Evolutionary conservation across 2,113 vertebrate genomes (phyloP).

Genomic region (Ciconia boyciana): DNA sequence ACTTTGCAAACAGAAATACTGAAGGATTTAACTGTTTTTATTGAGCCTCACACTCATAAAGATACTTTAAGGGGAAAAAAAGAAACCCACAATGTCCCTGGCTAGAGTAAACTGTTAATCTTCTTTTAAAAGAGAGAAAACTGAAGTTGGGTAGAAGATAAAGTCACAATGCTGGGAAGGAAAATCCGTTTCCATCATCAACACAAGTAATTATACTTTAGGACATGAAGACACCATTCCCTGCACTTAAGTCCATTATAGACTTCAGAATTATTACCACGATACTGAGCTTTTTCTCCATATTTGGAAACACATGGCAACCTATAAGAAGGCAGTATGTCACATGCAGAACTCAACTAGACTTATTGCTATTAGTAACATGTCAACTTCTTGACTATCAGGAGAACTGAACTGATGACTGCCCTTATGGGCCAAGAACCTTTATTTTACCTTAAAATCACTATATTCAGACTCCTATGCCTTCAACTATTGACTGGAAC

Average conservation of each 20-base stretch:
- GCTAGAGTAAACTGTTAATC: background rate
- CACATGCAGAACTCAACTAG: background rate
- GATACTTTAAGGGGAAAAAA: background rate
- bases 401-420: background rate
- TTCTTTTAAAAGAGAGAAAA: background rate
- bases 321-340: background rate
- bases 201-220: background rate
- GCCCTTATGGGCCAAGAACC: background rate
- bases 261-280: background rate
- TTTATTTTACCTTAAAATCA: background rate
- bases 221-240: background rate
- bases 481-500: background rate
- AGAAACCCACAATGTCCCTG: background rate
- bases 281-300: background rate
- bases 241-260: background rate
- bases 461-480: background rate
- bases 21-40: constrained; percentile 20
- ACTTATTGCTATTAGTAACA: background rate
- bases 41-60: background rate
- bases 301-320: background rate
- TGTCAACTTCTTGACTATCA: background rate
- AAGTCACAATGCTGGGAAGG: background rate
- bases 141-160: background rate
- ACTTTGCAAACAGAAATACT: constrained; percentile 10
- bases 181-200: background rate